These are phyloP conservation scores for Trilocha varians DNA, from an alignment of 2,888 invertebrate species.

Conservation along the genomic window DNA sequence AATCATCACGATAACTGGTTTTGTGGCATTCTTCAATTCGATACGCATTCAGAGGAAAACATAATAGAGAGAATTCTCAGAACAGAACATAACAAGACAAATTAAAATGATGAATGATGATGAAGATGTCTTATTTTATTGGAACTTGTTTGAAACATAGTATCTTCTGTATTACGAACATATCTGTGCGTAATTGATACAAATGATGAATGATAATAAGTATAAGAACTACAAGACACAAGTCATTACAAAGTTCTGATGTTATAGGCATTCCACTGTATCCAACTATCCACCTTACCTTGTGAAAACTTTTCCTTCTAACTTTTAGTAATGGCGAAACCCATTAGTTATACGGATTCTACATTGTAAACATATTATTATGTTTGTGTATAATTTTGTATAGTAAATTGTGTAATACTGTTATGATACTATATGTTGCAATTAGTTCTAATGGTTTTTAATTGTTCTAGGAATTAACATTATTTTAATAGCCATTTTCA, in stretches of 20 bases:
- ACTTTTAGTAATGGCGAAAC: constrained; percentile 1
- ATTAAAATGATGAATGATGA: no score
- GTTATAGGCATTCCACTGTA: neutral
- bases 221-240: neutral
- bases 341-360: constrained; percentile 1
- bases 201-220: neutral
- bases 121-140: neutral
- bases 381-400: neutral
- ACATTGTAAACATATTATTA: constrained; percentile 1
- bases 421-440: constrained; percentile 1
- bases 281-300: neutral
- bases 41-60: no score
- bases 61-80: no score
- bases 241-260: neutral
- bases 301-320: neutral
- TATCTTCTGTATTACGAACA: no score
- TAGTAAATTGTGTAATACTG: neutral
- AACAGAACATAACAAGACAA: no score
- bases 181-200: neutral
- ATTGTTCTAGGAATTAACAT: no score
- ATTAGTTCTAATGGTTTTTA: constrained; percentile 3
- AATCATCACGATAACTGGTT: no score
- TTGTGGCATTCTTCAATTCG: no score
- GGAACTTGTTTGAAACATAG: neutral
- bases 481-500: no score